Evolutionary conservation across 2,113 vertebrate species (phyloP).

Genomic region (Sardina pilchardus): DNA sequence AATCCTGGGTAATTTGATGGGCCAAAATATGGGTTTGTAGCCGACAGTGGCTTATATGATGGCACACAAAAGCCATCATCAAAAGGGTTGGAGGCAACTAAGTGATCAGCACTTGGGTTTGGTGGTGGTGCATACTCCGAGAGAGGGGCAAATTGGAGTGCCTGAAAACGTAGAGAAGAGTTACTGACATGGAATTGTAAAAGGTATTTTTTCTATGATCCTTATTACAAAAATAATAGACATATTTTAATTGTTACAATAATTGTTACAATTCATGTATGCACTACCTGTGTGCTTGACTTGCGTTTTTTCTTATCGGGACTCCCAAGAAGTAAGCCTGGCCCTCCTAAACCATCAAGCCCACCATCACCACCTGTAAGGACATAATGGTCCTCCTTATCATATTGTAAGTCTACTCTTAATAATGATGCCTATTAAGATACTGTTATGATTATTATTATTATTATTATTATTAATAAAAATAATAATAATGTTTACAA

Average conservation of each 20-base stretch:
- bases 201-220: not conserved
- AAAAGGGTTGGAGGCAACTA: slow-evolving; percentile 85
- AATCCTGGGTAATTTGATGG: slow-evolving; percentile 72
- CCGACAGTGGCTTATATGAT: slow-evolving; percentile 74
- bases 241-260: not conserved
- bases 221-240: not conserved
- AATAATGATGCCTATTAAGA: not conserved
- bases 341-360: slow-evolving; percentile 81
- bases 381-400: not conserved
- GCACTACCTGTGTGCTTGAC: slow-evolving; percentile 75
- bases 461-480: no score
- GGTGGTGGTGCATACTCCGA: slow-evolving; percentile 85
- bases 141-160: slow-evolving; percentile 70
- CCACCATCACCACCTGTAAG: slow-evolving; percentile 78
- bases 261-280: not conserved
- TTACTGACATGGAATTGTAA: slow-evolving; percentile 19
- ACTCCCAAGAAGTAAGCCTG: slow-evolving; percentile 76
- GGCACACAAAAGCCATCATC: slow-evolving; percentile 79
- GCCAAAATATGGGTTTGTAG: slow-evolving; percentile 69
- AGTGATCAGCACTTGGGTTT: slow-evolving; percentile 82
- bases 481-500: no score
- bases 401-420: not conserved
- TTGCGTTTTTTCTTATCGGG: slow-evolving; percentile 86
- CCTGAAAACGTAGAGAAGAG: slow-evolving; percentile 56
- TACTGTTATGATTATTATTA: not conserved